Percentiles rank a stretch among this genome's conserved stretches.
These are phyloP conservation scores for Rhorus exstirpatorius DNA, from an alignment of 2,888 invertebrate species.

Conservation along the genomic window DNA sequence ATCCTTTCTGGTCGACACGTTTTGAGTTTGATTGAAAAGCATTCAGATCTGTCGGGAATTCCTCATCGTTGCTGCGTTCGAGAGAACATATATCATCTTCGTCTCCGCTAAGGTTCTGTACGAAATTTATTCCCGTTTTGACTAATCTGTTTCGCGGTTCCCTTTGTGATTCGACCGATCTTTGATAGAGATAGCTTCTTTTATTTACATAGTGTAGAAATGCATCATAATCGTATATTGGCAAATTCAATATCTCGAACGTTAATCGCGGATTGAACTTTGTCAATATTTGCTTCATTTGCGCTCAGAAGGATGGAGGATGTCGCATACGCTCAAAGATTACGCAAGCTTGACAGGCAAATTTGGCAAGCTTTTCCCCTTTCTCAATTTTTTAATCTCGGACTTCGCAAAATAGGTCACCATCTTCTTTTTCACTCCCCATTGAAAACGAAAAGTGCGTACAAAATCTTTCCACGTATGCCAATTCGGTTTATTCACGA, in stretches of 20 bases:
- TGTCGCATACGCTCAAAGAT: constrained; percentile 62
- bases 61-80: background rate
- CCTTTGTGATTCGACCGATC: constrained; percentile 31
- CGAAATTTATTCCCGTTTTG: constrained; percentile 2
- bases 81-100: background rate
- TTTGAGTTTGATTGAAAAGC: constrained; percentile 2
- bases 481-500: constrained; percentile 51
- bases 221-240: constrained; percentile 18
- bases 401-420: constrained; percentile 48
- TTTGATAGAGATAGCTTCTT: constrained; percentile 50
- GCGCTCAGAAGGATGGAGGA: constrained; percentile 54
- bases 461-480: constrained; percentile 56
- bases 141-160: constrained; percentile 19
- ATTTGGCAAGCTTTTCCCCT: constrained; percentile 57
- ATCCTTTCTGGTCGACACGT: constrained; percentile 8
- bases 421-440: constrained; percentile 59
- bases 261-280: constrained; percentile 65
- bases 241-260: constrained; percentile 46
- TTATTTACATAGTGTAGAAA: constrained; percentile 58
- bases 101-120: constrained; percentile 16
- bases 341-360: constrained; percentile 55
- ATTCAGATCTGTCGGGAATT: constrained; percentile 8
- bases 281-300: constrained; percentile 56
- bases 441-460: constrained; percentile 58
- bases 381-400: constrained; percentile 51